Percentiles rank a stretch among this genome's conserved stretches.
These are phyloP conservation scores for Ametastegia equiseti DNA, from an alignment of 2,888 invertebrate species.

Conservation along the genomic window DNA sequence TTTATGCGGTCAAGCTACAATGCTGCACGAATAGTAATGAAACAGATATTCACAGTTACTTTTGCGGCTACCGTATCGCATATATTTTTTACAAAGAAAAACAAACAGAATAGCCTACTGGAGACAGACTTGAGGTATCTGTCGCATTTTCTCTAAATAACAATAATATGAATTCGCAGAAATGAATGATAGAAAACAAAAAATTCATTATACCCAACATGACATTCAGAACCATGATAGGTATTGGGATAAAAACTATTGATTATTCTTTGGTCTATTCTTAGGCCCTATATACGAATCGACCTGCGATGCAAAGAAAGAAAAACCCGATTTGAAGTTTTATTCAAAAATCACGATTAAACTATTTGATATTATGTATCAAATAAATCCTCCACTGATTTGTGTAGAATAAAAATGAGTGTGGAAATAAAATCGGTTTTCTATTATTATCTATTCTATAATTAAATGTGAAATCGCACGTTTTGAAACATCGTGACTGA, in stretches of 20 bases:
- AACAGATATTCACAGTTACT: not conserved
- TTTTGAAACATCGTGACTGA: not conserved
- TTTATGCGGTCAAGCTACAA: not conserved
- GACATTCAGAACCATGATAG: conserved; percentile 20
- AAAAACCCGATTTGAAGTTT: not conserved
- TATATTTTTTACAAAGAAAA: not conserved
- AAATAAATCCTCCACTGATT: not conserved
- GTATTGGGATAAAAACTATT: conserved; percentile 18
- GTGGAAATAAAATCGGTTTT: not conserved
- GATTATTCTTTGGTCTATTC: conserved; percentile 19
- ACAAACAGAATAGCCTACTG: not conserved
- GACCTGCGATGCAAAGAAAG: not conserved
- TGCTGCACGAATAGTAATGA: not conserved
- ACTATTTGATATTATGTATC: not conserved
- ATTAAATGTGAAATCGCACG: too few relatives aligned
- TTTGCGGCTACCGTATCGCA: not conserved
- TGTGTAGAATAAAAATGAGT: not conserved
- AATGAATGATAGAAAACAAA: too few relatives aligned
- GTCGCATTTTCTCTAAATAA: not conserved
- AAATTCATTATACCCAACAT: not conserved
- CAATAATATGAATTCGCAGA: not conserved
- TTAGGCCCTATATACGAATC: not conserved
- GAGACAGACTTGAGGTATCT: not conserved
- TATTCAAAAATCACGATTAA: not conserved
- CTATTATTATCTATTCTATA: not conserved